Percentiles rank a stretch among this genome's conserved stretches.
Evolutionary conservation across 2,113 vertebrate genomes (phyloP).

Genomic region (Galbula dea): DNA sequence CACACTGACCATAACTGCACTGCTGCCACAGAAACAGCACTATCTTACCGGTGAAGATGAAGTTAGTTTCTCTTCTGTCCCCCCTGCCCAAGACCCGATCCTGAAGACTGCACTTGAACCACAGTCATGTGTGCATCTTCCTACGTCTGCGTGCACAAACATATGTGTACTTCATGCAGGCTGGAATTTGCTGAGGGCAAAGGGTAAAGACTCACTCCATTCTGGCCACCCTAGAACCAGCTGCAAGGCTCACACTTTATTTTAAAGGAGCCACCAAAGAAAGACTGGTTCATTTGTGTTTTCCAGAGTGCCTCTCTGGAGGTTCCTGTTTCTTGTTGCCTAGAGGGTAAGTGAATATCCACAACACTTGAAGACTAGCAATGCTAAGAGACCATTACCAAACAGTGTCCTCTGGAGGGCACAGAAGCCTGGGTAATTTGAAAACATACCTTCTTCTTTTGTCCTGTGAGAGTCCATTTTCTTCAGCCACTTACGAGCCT

Average conservation of each 20-base stretch:
- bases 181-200: neutral
- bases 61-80: neutral
- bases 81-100: neutral
- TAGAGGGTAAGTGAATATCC: neutral
- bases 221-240: neutral
- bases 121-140: accelerated
- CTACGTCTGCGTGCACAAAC: neutral
- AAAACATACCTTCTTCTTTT: slow-evolving; percentile 69
- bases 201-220: neutral
- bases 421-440: neutral
- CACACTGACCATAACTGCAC: neutral
- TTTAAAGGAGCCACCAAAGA: neutral
- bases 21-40: neutral
- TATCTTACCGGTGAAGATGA: neutral
- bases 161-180: accelerated
- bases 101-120: neutral
- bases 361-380: neutral
- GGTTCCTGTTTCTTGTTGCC: neutral
- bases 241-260: neutral
- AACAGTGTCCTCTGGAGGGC: neutral
- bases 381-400: neutral
- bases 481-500: slow-evolving; percentile 63
- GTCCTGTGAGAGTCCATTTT: slow-evolving; percentile 51
- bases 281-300: neutral
- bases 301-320: neutral